These are phyloP conservation scores for Clupea harengus DNA, from an alignment of 2,113 vertebrate genomes.

Conservation along the genomic window DNA sequence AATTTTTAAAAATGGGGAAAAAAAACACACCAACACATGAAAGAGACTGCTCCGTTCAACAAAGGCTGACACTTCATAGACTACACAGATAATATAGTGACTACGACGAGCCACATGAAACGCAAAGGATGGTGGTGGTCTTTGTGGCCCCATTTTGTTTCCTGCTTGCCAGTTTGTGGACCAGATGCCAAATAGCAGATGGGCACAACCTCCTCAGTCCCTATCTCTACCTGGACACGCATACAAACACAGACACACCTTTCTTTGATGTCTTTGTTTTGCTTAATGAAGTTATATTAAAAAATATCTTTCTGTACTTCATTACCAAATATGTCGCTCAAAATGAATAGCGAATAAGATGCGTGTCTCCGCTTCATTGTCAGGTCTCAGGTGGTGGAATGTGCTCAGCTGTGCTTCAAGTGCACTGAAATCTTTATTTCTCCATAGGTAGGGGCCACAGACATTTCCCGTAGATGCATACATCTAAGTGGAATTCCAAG, in stretches of 20 bases:
- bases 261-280: neutral
- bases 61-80: conserved; percentile 62
- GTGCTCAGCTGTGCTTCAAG: neutral
- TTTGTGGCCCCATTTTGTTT: conserved; percentile 77
- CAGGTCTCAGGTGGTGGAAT: conserved; percentile 7
- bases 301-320: neutral
- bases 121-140: conserved; percentile 78
- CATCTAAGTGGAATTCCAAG: neutral
- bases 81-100: conserved; percentile 78
- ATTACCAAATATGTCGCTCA: neutral
- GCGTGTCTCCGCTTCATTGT: neutral
- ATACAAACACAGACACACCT: neutral
- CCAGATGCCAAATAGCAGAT: conserved; percentile 84
- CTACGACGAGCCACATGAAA: conserved; percentile 94
- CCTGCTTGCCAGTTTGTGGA: conserved; percentile 86
- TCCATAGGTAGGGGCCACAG: neutral
- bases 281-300: neutral
- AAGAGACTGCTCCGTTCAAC: conserved; percentile 75
- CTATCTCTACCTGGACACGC: conserved; percentile 59
- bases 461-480: neutral
- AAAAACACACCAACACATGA: conserved; percentile 82
- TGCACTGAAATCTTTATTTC: neutral
- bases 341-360: neutral
- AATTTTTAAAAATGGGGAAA: conserved; percentile 69
- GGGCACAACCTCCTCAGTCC: conserved; percentile 35